Conservation (phyloP, 1,140 invertebrate genomes). For the Brachystomella parvula region DNA sequence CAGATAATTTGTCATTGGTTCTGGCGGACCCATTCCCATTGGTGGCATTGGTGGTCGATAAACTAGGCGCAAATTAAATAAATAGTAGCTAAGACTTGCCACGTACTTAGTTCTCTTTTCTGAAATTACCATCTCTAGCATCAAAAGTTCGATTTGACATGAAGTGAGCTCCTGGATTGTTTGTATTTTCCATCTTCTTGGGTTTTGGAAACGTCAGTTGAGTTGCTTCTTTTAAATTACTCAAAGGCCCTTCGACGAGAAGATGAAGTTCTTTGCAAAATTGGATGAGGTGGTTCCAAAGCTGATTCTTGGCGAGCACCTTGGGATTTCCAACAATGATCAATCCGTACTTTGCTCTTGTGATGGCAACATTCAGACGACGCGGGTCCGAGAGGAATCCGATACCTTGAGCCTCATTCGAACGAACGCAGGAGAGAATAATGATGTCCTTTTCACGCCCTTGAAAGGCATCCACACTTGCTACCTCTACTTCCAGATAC, state of each 20-base stretch:
- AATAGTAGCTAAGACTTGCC: too few species aligned
- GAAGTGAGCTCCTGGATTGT: constrained; percentile 92
- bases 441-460: constrained; percentile 98
- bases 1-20: constrained; percentile 7
- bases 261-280: constrained; percentile 98
- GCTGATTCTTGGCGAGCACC: constrained; percentile 88
- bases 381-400: constrained; percentile 95
- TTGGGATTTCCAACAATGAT: constrained; percentile 99
- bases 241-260: constrained; percentile 93
- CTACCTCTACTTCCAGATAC: constrained; percentile 98
- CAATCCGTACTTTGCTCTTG: constrained; percentile 93
- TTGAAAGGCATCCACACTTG: constrained; percentile 97
- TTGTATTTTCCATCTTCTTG: constrained; percentile 83
- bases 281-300: constrained; percentile 96
- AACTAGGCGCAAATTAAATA: constrained; percentile 37
- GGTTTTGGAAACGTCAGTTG: constrained; percentile 98
- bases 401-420: constrained; percentile 85
- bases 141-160: constrained; percentile 94
- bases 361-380: constrained; percentile 94
- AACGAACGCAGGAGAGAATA: constrained; percentile 85
- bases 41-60: constrained; percentile 40
- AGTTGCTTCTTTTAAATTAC: constrained; percentile 81
- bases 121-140: constrained; percentile 60
- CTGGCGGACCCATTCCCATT: background rate
- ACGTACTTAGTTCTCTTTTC: too few species aligned